Base-by-base conservation (phyloP, 2,797 vertebrate genomes). In the Sciurus carolinensis region DNA sequence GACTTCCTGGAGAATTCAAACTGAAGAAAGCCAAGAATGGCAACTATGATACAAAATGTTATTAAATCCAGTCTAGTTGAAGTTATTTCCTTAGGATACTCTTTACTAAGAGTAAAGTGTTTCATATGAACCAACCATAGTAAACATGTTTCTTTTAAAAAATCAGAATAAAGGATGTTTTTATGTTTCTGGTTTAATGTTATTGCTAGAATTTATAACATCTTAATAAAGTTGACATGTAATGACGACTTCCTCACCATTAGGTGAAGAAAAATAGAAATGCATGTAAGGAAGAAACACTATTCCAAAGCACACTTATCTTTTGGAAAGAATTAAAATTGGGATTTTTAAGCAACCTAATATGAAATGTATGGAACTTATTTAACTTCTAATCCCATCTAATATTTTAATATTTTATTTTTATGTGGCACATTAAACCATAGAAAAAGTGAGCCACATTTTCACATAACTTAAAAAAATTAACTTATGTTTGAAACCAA, bases 401-500 rank as follows among this genome's bases (percentile, higher is more conserved):
- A 90, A 42, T 95, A 64, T 54, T 71, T 82, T 59, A 82, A 33
- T 76, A 90, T 67, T 50, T 90, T 85, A 73, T 83, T 81, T 94
- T 77, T 42, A 72, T 26, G 66, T 52, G 24, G 20, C 3, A 33
- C 42, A 88, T 82, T 87, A 67, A 92, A 80, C 39, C 36, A 66
- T 54, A 67, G 28, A 44, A 75, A 93, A 57, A 17, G 4, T 71
- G 50, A 92, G 22, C 0, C 13, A 92, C 47, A 26, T 54, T 47
- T 91, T 91, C 44, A 94, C 33, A 72, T 82, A 59, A 42, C 62
- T 93, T 94, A 2, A 44, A 88, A 97, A 80, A 15, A 89, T 94
- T 73, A 75, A 52, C 94, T 89, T 75, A 64, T 86, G 15, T 91
- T 92, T 91, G 33, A 54, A 44, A 67, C 1, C 7, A 92, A 73